Conservation (phyloP, 2,113 vertebrate species). For the Acanthisitta chloris region DNA sequence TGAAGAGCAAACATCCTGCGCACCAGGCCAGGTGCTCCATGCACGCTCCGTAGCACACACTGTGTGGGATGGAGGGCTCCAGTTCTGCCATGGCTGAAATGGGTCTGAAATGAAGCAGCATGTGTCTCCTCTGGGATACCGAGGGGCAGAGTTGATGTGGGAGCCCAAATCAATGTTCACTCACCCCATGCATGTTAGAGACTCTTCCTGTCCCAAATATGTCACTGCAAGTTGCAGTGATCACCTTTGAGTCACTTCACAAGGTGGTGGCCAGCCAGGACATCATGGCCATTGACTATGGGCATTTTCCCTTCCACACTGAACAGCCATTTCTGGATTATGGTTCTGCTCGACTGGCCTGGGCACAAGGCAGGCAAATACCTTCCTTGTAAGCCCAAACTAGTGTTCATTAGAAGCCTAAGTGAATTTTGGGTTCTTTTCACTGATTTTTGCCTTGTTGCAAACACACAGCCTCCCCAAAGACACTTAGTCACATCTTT, state of each 20-base stretch:
- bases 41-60: neutral
- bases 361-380: neutral
- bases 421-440: neutral
- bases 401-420: neutral
- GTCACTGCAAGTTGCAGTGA: neutral
- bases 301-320: neutral
- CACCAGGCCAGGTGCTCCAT: neutral
- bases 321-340: neutral
- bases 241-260: neutral
- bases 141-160: neutral
- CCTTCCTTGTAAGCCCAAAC: neutral
- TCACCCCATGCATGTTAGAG: neutral
- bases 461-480: neutral
- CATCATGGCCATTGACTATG: neutral
- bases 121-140: neutral
- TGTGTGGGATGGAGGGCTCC: conserved; percentile 45
- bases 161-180: neutral
- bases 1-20: conserved; percentile 54
- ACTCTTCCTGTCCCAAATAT: neutral
- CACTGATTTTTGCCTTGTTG: neutral
- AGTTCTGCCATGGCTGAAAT: neutral
- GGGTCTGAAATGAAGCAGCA: neutral
- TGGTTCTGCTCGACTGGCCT: neutral
- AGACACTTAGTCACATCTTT: neutral
- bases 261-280: neutral